Conservation (phyloP, 2,113 vertebrate genomes). For the Paramormyrops kingsleyae region DNA sequence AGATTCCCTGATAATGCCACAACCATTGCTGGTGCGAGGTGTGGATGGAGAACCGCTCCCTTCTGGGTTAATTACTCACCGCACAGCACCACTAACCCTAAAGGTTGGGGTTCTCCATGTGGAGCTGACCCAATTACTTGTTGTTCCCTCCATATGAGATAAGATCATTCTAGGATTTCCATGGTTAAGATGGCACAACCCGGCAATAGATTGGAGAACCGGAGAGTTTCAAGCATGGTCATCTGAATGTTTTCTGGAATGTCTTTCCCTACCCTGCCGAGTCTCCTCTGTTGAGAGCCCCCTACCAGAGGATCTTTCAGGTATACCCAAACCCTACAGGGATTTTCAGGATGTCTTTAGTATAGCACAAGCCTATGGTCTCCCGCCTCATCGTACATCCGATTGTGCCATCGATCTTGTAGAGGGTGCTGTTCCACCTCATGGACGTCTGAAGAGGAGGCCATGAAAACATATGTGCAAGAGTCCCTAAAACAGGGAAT, state of each 20-base stretch:
- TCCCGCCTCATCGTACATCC: neutral
- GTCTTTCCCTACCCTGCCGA: too few relatives aligned
- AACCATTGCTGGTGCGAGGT: too few relatives aligned
- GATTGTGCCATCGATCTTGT: conserved; percentile 23
- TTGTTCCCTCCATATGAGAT: neutral
- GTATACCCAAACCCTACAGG: neutral
- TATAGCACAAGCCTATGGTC: too few relatives aligned
- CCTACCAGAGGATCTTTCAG: neutral
- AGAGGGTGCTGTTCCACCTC: neutral
- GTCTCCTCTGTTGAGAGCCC: neutral
- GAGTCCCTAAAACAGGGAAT: neutral
- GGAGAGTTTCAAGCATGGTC: neutral
- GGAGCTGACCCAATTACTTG: too few relatives aligned
- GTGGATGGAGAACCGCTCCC: too few relatives aligned
- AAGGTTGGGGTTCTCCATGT: too few relatives aligned
- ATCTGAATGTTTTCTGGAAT: neutral
- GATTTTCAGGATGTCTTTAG: too few relatives aligned
- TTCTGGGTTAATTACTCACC: too few relatives aligned
- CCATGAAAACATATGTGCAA: neutral
- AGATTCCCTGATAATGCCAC: too few relatives aligned
- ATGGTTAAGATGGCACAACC: neutral
- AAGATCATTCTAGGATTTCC: neutral
- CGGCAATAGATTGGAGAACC: neutral
- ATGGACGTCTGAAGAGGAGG: neutral
- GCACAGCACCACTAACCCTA: too few relatives aligned